phyloP scores from a whole-genome alignment of 2,797 vertebrate genomes.

The Eulemur rubriventer region DNA sequence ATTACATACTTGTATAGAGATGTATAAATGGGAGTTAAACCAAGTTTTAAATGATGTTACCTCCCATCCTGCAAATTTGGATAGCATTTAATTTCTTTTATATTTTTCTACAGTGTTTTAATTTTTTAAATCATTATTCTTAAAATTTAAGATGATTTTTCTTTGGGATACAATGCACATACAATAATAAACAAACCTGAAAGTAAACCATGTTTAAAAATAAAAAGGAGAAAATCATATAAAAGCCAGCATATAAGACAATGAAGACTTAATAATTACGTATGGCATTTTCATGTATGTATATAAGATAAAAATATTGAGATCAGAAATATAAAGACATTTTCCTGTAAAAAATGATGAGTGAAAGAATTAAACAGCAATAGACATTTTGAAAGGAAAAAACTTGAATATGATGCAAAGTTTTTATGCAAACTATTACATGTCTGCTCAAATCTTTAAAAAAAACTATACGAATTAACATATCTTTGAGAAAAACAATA shows the following conservation, averaged over 20 bases:
- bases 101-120: neutral
- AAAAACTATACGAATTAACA: conserved; percentile 23
- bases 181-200: conserved; percentile 12
- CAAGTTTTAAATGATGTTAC: neutral
- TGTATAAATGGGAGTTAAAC: neutral
- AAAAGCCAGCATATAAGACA: neutral
- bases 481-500: conserved; percentile 25
- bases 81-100: neutral
- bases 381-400: neutral
- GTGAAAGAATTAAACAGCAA: conserved; percentile 24
- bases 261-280: neutral
- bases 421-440: neutral
- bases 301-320: neutral
- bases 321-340: conserved; percentile 7
- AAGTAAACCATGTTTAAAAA: conserved; percentile 37
- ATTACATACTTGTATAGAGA: neutral
- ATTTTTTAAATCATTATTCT: conserved; percentile 3
- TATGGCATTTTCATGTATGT: neutral
- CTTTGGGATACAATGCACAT: neutral
- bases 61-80: neutral
- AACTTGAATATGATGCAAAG: neutral
- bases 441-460: neutral
- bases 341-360: neutral
- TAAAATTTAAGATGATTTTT: neutral
- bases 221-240: neutral